Base-by-base conservation (phyloP, 37 sponge, comb jelly and placozoan species). In the Eunapius fragilis region DNA sequence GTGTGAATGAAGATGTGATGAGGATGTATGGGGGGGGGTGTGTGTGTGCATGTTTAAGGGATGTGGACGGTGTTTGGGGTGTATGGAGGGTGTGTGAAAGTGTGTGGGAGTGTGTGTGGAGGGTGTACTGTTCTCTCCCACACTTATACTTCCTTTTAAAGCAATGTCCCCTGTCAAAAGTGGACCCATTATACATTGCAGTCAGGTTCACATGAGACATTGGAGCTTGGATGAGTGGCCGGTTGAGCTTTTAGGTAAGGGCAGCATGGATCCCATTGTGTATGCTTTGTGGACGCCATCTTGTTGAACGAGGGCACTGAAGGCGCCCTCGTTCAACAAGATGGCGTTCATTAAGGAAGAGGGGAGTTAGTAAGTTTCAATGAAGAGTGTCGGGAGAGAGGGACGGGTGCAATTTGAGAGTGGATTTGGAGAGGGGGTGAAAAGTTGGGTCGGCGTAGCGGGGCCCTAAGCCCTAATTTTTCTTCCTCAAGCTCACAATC, bases 161-260 rank as follows among this genome's bases (percentile, higher is more conserved):
- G 85, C 14, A 74, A 30, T 48, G 75, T 48, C 45, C 81, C 23
- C 5, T 49, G 37, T n/a, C 17, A 0, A 77, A 71, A 25, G 27
- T 85, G 68, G 67, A 37, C 22, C 86, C 91, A 5, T 80, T 93
- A n/a, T 78, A 87, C 34, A 78, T 95, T n/a, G 70, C 96, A 4
- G 78, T 88, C 17, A 74, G 91, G 41, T 87, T 89, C 67, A 92
- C 93, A 1, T 95, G 28, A 85, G 77, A 37, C 88, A 90, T 68
- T 95, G 91, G 93, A 86, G 74, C 79, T 77, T 79, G 24, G 86
- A 86, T 0, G 90, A 91, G 25, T 95, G 95, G 93, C 87, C 89
- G 0, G 87, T 92, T 37, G 84, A 86, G 27, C 87, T 87, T 25
- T 83, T 91, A 2, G 78, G 89, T 89, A 50, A 28, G 79, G 68